Evolutionary conservation across 2,888 invertebrate genomes (phyloP).

Genomic region (Heterodera filipjevi): DNA sequence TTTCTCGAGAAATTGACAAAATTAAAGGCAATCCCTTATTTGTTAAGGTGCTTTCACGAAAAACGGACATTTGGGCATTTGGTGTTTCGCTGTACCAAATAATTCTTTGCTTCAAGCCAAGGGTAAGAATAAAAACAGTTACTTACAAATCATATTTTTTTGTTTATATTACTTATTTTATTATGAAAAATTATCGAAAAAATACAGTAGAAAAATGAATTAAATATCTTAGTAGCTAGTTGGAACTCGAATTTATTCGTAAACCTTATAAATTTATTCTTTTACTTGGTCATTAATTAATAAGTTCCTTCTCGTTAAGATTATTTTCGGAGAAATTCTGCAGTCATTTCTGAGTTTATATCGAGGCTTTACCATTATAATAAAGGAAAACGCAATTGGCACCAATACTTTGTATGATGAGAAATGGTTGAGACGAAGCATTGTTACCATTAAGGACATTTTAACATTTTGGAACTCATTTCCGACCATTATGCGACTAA

Average conservation of each 20-base stretch:
- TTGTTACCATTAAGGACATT: background rate
- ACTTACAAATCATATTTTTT: background rate
- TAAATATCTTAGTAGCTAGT: no score
- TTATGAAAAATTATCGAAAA: no score
- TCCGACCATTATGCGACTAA: background rate
- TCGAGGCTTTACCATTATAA: background rate
- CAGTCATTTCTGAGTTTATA: background rate
- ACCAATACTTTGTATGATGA: background rate
- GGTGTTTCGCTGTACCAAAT: background rate
- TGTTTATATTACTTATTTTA: background rate
- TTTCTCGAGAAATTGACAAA: no score
- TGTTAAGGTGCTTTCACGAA: background rate
- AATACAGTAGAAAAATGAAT: no score
- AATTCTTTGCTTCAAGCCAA: background rate
- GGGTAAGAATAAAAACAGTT: no score
- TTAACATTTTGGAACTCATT: background rate
- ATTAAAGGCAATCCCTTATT: no score
- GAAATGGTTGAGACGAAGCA: background rate
- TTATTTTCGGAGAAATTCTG: background rate
- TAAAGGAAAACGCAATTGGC: background rate
- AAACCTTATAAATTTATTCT: no score
- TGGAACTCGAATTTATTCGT: no score
- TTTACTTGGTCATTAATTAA: no score
- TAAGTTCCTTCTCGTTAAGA: no score
- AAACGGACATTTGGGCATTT: background rate